Percentiles rank a stretch among this genome's conserved stretches.
These are phyloP conservation scores for human DNA, from an alignment of 2,113 vertebrate species.

Conservation along the genomic window GRCh38 chr7:20564501-20565000, in stretches of 20 bases:
- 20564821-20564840: neutral
- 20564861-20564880: neutral
- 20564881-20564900: neutral
- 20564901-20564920: neutral
- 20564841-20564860: neutral
- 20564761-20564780: neutral
- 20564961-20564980: neutral
- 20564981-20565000: neutral
- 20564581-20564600: no score
- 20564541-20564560: no score
- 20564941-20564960: neutral
- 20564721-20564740: neutral
- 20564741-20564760: neutral
- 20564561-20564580: no score
- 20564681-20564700: neutral
- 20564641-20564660: neutral
- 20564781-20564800: neutral
- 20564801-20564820: neutral
- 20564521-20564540: no score
- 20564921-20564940: neutral
- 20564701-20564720: neutral
- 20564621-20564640: neutral
- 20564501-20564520: no score
- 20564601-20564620: neutral
- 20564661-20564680: neutral